Evolutionary conservation across 2,113 vertebrate species (phyloP), one percentile per base, ranked within the genome.

Genomic region (Panurus biarmicus): DNA sequence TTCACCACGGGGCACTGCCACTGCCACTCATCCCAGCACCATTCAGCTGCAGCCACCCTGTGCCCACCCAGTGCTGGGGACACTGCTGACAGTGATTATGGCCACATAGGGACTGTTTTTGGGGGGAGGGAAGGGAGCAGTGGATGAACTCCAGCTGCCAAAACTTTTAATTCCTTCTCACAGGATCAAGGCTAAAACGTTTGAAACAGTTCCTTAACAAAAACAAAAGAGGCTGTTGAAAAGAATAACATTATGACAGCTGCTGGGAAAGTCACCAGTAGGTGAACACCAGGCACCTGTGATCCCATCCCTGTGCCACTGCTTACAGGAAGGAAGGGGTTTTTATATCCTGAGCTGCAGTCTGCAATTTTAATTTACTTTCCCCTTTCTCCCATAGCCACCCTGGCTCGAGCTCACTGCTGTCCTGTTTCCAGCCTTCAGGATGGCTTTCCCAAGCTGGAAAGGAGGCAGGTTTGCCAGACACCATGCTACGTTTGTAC

Each of bases 221-320:
- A 94, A 95, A 90, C 93, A 96, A 73, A 82, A 94, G 81, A 92
- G 91, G 72, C 65, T 72, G 95, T 42, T 81, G 94, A 94, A 96
- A 92, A 95, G 94, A 97, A 96, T 76, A 96, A 96, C 95, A 93
- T 96, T 95, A 92, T 97, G 97, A 96, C 94, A 97, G 97, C 95
- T 97, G 96, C 89, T 83, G 85, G 87, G 88, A 87, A 86, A 96
- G 87, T 23, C 94, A 94, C 85, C 80, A 89, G 89, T 80, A 86
- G 81, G 87, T 84, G 85, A 96, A 40, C 81, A 65, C 40, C 15
- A 36, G 62, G 75, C 75, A 7, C 87, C 6, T 10, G 12, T 18
- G 2, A 64, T 64, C 77, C 79, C 1, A 0, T 85, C 76, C 70
- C 71, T 40, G 61, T 9, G 1, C 54, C 66, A 25, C 57, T 40